Percentiles rank a stretch among this genome's conserved stretches.
These are phyloP conservation scores for Luehdorfia chinensis DNA, from an alignment of 1,140 invertebrate genomes.

Conservation along the genomic window DNA sequence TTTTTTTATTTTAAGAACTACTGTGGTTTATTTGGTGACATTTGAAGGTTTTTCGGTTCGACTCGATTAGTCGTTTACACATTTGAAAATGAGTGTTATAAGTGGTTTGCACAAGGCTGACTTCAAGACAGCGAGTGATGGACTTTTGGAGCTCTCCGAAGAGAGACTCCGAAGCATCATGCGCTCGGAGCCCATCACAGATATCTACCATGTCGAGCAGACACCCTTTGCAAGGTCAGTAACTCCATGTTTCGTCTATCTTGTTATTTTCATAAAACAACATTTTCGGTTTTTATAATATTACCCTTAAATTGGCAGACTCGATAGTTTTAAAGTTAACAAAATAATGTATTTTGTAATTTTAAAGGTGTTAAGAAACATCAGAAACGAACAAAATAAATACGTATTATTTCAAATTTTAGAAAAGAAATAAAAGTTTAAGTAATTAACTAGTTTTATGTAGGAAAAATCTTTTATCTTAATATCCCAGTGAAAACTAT, in stretches of 20 bases:
- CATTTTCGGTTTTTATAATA: conserved; percentile 1
- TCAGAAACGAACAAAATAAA: no score
- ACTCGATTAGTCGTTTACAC: conserved; percentile 67
- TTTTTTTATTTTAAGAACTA: conserved; percentile 68
- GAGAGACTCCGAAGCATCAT: conserved; percentile 79
- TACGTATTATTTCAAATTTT: no score
- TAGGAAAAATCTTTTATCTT: no score
- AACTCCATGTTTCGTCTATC: conserved; percentile 13
- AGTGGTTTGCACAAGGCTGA: conserved; percentile 70
- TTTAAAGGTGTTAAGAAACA: no score
- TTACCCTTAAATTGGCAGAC: not conserved
- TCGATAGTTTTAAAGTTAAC: no score
- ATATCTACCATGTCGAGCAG: conserved; percentile 83
- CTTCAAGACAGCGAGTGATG: conserved; percentile 78
- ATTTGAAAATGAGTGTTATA: conserved; percentile 74
- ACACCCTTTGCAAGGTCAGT: conserved; percentile 83
- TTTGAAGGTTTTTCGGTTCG: conserved; percentile 52
- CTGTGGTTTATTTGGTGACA: conserved; percentile 66
- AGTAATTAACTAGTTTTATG: no score
- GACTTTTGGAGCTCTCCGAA: conserved; percentile 80
- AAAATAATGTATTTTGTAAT: not conserved
- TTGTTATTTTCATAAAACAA: conserved; percentile 10
- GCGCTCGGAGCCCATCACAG: conserved; percentile 80
- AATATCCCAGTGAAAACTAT: no score
- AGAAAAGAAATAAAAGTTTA: no score